phyloP scores from a whole-genome alignment of 2,888 invertebrate genomes.

The Parnassius smintheus region DNA sequence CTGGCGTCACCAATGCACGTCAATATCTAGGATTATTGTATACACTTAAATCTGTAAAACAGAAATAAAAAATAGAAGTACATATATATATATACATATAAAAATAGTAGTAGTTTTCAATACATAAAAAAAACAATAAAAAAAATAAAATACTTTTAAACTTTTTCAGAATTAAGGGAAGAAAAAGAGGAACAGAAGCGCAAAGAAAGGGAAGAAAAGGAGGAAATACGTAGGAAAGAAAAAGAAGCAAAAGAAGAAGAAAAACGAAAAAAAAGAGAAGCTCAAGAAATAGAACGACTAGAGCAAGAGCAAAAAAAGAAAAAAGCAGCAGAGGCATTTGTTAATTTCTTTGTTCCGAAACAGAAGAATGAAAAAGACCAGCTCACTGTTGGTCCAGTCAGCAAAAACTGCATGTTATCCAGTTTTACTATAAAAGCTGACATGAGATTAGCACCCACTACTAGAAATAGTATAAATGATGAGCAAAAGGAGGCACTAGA shows the following conservation, averaged over 20 bases:
- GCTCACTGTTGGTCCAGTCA: conserved; percentile 49
- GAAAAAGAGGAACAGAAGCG: conserved; percentile 67
- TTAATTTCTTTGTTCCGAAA: conserved; percentile 89
- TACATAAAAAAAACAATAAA: too few species aligned
- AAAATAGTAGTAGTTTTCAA: too few species aligned
- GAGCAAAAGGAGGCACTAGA: conserved; percentile 80
- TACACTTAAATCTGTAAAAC: too few species aligned
- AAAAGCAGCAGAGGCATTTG: conserved; percentile 89
- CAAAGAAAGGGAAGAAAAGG: conserved; percentile 72
- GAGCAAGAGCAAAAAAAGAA: conserved; percentile 89
- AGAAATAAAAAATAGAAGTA: too few species aligned
- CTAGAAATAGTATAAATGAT: conserved; percentile 79
- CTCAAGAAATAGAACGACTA: conserved; percentile 82
- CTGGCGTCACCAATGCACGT: too few species aligned
- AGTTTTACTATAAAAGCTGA: conserved; percentile 86
- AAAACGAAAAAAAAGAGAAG: conserved; percentile 82
- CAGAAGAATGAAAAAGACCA: conserved; percentile 72
- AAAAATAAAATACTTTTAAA: neutral
- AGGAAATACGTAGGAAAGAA: conserved; percentile 73
- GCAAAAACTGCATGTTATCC: conserved; percentile 64
- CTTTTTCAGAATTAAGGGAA: conserved; percentile 65
- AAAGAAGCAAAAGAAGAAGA: conserved; percentile 81
- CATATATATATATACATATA: too few species aligned
- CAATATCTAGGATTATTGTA: too few species aligned
- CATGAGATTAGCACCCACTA: conserved; percentile 91